A percentile compares a stretch with the other conserved stretches of the same genome.
phyloP scores from a whole-genome alignment of 2,888 invertebrate species.

The Bhutanitis thaidina region DNA sequence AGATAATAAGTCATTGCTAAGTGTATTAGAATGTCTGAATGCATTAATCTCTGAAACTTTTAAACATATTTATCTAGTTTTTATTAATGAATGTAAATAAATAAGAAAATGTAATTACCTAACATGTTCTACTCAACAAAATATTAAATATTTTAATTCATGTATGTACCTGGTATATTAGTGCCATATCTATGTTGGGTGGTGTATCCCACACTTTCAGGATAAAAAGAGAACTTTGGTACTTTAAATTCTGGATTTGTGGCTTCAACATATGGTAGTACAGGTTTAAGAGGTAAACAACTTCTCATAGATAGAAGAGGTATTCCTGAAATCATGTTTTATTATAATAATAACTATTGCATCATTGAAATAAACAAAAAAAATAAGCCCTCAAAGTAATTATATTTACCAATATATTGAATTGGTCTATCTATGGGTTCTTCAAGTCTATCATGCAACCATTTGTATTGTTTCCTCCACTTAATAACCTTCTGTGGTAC shows the following conservation, averaged over 20 bases:
- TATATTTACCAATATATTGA: slow-evolving; percentile 82
- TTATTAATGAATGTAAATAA: too few relatives aligned
- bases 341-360: background rate
- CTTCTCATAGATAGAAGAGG: slow-evolving; percentile 86
- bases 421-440: slow-evolving; percentile 83
- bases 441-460: slow-evolving; percentile 62
- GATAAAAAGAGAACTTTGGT: slow-evolving; percentile 80
- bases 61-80: too few relatives aligned
- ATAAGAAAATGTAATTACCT: too few relatives aligned
- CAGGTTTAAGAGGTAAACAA: slow-evolving; percentile 83
- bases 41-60: too few relatives aligned
- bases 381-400: background rate
- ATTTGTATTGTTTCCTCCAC: slow-evolving; percentile 53
- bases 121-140: too few relatives aligned
- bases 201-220: slow-evolving; percentile 80
- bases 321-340: slow-evolving; percentile 46
- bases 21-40: too few relatives aligned
- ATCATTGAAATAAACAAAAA: too few relatives aligned
- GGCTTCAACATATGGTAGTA: slow-evolving; percentile 78
- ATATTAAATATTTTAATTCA: too few relatives aligned
- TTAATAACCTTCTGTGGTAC: slow-evolving; percentile 68
- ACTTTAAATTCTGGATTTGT: slow-evolving; percentile 78
- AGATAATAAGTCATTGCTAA: too few relatives aligned
- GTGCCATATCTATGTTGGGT: slow-evolving; percentile 82
- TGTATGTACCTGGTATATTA: slow-evolving; percentile 84